Evolutionary conservation across 2,888 invertebrate genomes (phyloP).

Genomic region (Amiota communis): DNA sequence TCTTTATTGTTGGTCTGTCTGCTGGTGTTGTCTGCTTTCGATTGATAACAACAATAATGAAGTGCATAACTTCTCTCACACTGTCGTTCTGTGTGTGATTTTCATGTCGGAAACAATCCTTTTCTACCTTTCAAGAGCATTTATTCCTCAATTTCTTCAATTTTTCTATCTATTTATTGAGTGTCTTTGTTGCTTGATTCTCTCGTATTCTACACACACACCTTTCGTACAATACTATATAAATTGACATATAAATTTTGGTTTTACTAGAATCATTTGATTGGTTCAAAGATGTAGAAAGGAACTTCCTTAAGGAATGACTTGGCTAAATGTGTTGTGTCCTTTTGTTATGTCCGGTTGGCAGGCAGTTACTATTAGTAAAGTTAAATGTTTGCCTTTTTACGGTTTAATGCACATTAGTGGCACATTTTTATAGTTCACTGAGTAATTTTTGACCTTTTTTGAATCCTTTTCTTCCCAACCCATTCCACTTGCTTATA

Average conservation of each 20-base stretch:
- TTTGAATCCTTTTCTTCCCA: not conserved
- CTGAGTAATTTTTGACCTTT: conserved; percentile 37
- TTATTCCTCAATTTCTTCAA: not conserved
- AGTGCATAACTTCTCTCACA: conserved; percentile 56
- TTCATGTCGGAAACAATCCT: conserved; percentile 27
- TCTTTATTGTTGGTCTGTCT: conserved; percentile 33
- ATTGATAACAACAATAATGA: conserved; percentile 65
- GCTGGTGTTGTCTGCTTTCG: conserved; percentile 56
- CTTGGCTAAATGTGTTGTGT: not conserved
- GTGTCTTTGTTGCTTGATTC: conserved; percentile 3
- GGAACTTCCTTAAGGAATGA: conserved; percentile 11
- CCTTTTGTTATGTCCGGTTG: not conserved
- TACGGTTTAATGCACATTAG: conserved; percentile 60
- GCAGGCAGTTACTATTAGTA: conserved; percentile 44
- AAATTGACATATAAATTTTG: conserved; percentile 61
- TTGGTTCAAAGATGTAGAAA: conserved; percentile 47
- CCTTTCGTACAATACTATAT: conserved; percentile 46
- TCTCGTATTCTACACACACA: conserved; percentile 39
- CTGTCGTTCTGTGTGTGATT: conserved; percentile 5
- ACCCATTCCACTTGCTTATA: not conserved
- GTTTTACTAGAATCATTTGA: conserved; percentile 48
- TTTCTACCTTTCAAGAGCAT: not conserved
- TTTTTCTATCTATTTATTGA: conserved; percentile 1
- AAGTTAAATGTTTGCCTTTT: conserved; percentile 61
- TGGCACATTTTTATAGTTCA: conserved; percentile 63